A percentile compares a stretch with the other conserved stretches of the same genome.
These are phyloP conservation scores for Furcifer pardalis DNA, from an alignment of 2,797 vertebrate species.

Conservation along the genomic window DNA sequence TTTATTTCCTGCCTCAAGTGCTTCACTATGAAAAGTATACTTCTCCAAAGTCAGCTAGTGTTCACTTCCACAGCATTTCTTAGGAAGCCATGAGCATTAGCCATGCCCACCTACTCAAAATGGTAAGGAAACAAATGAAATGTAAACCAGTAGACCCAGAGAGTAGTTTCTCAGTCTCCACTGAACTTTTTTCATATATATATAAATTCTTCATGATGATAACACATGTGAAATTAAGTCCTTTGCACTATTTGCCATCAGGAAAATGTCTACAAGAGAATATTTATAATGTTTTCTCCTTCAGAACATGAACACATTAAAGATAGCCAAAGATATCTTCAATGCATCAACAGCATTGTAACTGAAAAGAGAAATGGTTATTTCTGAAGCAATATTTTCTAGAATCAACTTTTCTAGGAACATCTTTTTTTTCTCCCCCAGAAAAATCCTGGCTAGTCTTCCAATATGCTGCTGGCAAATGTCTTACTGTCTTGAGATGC, in stretches of 20 bases:
- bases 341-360: background rate
- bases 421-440: background rate
- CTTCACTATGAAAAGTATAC: background rate
- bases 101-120: background rate
- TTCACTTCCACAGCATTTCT: background rate
- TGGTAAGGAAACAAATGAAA: background rate
- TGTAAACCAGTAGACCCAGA: constrained; percentile 20
- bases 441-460: background rate
- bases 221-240: background rate
- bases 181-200: background rate
- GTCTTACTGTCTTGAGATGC: background rate
- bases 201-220: constrained; percentile 10
- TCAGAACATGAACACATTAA: background rate
- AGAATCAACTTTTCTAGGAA: background rate
- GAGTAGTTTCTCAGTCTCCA: background rate
- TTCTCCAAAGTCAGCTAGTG: too few species aligned
- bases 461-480: background rate
- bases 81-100: background rate
- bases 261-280: background rate
- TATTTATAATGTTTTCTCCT: background rate
- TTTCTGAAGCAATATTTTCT: background rate
- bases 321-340: background rate
- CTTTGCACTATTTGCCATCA: constrained; percentile 10
- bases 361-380: constrained; percentile 41
- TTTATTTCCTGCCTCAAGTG: background rate